phyloP scores from a whole-genome alignment of 2,113 vertebrate genomes.

The Ctenomys sociabilis region DNA sequence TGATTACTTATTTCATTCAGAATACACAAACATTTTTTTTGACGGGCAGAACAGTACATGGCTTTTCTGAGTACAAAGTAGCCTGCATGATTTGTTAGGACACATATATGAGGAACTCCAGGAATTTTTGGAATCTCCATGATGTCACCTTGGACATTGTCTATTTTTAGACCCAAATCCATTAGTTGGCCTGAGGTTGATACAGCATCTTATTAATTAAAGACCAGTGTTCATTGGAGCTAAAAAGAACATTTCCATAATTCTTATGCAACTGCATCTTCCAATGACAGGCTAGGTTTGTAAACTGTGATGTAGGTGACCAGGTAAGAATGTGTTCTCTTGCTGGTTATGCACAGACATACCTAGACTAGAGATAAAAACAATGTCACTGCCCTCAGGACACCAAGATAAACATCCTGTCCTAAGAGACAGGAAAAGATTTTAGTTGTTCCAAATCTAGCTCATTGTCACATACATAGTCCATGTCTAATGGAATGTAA shows the following conservation, averaged over 20 bases:
- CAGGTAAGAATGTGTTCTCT: not conserved
- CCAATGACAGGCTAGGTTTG: not conserved
- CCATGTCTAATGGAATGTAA: conserved; percentile 38
- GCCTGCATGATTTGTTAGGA: not conserved
- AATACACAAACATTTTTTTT: conserved; percentile 25
- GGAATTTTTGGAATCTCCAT: not conserved
- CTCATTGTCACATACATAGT: not conserved
- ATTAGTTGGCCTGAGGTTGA: not conserved
- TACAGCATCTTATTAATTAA: not conserved
- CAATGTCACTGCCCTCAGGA: not conserved
- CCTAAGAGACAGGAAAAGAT: not conserved
- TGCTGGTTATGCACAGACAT: not conserved
- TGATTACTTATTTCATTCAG: conserved; percentile 44
- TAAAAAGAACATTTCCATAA: conserved; percentile 5
- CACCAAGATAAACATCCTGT: not conserved
- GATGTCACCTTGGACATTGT: not conserved
- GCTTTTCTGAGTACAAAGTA: not conserved
- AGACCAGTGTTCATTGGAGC: not conserved
- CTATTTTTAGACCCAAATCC: conserved; percentile 4
- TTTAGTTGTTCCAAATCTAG: not conserved
- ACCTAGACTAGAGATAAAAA: not conserved
- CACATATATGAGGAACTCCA: not conserved
- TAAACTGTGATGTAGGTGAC: not conserved
- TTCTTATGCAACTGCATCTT: not conserved
- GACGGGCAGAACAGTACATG: not conserved